Evolutionary conservation across 2,888 invertebrate species (phyloP).

Genomic region (Horisme vitalbata): DNA sequence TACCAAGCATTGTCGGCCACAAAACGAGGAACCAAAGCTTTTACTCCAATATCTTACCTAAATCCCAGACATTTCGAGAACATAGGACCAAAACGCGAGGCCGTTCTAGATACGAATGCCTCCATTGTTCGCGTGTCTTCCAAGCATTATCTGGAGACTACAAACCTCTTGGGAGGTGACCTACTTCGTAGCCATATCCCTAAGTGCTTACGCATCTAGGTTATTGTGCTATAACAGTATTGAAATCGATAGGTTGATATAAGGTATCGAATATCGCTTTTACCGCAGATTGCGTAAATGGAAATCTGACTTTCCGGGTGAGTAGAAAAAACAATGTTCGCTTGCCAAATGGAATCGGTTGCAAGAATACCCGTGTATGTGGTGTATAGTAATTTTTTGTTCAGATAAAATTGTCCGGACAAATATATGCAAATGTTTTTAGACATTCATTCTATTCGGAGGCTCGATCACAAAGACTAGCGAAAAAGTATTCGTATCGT

Average conservation of each 20-base stretch:
- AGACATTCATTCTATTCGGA: too few species aligned
- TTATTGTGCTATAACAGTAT: constrained; percentile 63
- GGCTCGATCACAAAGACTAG: too few species aligned
- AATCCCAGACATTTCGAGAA: constrained; percentile 36
- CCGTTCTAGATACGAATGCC: constrained; percentile 50
- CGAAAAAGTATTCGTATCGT: too few species aligned
- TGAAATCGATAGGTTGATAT: constrained; percentile 58
- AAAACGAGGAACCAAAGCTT: constrained; percentile 19
- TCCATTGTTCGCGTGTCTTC: constrained; percentile 64
- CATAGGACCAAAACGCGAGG: constrained; percentile 36
- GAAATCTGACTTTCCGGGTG: constrained; percentile 52
- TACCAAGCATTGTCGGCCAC: constrained; percentile 5
- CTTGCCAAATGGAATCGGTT: constrained; percentile 44
- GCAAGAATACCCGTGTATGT: constrained; percentile 26
- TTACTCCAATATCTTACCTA: constrained; percentile 32
- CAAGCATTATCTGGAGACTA: constrained; percentile 57
- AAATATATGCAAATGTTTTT: too few species aligned
- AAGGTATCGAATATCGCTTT: constrained; percentile 59
- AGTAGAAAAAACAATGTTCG: constrained; percentile 46
- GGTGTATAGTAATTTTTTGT: constrained; percentile 11
- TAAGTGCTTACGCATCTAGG: constrained; percentile 74
- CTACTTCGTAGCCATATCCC: constrained; percentile 65
- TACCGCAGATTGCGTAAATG: constrained; percentile 64
- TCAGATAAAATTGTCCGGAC: constrained; percentile 9
- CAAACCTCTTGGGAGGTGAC: constrained; percentile 68